Percentiles rank a stretch among this genome's conserved stretches.
These are phyloP conservation scores for Cyprinus carpio DNA, from an alignment of 2,113 vertebrate species.

Conservation along the genomic window DNA sequence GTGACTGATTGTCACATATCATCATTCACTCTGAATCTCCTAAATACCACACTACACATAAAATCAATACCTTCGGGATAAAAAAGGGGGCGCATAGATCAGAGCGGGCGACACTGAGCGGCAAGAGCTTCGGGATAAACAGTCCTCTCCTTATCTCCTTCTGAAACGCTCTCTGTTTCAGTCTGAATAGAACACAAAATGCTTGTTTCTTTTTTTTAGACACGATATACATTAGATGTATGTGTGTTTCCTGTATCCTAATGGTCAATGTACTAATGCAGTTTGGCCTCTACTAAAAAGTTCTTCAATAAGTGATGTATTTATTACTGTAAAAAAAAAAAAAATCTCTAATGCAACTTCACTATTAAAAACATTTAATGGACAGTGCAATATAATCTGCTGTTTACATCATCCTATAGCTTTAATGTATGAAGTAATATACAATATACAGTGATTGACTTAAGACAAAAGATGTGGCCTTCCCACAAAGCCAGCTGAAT, in stretches of 20 bases:
- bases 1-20: slow-evolving; percentile 99
- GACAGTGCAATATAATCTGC: slow-evolving; percentile 75
- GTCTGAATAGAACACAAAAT: slow-evolving; percentile 6
- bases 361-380: slow-evolving; percentile 80
- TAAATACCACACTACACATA: too few species aligned
- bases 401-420: slow-evolving; percentile 72
- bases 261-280: slow-evolving; percentile 66
- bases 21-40: slow-evolving; percentile 98
- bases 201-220: background rate
- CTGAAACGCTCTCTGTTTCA: background rate
- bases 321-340: slow-evolving; percentile 78
- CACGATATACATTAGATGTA: slow-evolving; percentile 5
- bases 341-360: slow-evolving; percentile 77
- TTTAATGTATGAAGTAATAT: slow-evolving; percentile 67
- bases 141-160: slow-evolving; percentile 10
- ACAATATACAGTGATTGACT: slow-evolving; percentile 64
- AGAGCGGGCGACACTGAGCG: slow-evolving; percentile 46
- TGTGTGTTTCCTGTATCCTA: slow-evolving; percentile 38
- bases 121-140: slow-evolving; percentile 42
- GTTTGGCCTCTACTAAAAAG: slow-evolving; percentile 70
- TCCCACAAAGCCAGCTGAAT: slow-evolving; percentile 40
- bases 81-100: slow-evolving; percentile 60
- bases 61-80: too few species aligned
- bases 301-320: slow-evolving; percentile 79
- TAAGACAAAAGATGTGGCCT: slow-evolving; percentile 60